Conservation (phyloP, 37 sponge, comb jelly and placozoan genomes). For the Crambe crambe region DNA sequence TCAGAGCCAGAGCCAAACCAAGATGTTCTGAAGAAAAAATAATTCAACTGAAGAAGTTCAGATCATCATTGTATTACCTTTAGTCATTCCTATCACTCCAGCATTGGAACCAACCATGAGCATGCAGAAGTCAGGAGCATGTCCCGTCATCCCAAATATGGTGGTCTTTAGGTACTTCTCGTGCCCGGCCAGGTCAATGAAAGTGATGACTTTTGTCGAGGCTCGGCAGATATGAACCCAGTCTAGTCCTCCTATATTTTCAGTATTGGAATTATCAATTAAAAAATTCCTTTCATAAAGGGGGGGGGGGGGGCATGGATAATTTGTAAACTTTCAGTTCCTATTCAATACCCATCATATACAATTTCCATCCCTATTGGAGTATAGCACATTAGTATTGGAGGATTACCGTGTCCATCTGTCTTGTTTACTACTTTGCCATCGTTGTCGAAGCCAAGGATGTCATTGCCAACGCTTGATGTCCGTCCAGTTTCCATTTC, state of each 20-base stretch:
- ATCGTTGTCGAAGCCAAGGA: conserved; percentile 91
- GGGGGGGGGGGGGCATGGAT: too few species aligned
- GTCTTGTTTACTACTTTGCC: conserved; percentile 87
- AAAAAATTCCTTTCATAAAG: too few species aligned
- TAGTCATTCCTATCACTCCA: conserved; percentile 94
- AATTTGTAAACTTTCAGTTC: too few species aligned
- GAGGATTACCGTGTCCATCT: conserved; percentile 87
- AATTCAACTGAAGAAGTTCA: not conserved
- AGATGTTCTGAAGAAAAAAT: conserved; percentile 82
- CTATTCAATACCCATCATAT: too few species aligned
- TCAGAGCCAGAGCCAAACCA: conserved; percentile 95
- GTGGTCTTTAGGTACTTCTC: conserved; percentile 97
- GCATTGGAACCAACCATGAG: conserved; percentile 97
- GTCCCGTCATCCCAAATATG: conserved; percentile 99
- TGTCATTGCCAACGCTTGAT: conserved; percentile 98
- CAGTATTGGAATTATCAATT: too few species aligned
- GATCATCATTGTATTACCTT: conserved; percentile 40
- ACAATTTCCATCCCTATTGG: too few species aligned
- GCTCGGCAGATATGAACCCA: conserved; percentile 91
- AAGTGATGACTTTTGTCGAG: conserved; percentile 94
- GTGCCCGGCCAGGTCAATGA: conserved; percentile 98
- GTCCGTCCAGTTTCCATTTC: conserved; percentile 97
- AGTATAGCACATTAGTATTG: too few species aligned
- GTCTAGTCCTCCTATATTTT: conserved; percentile 66
- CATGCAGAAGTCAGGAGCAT: conserved; percentile 99